Percentiles rank a stretch among this genome's conserved stretches.
These are phyloP conservation scores for Pararge aegeria DNA, from an alignment of 1,140 invertebrate species.

Conservation along the genomic window DNA sequence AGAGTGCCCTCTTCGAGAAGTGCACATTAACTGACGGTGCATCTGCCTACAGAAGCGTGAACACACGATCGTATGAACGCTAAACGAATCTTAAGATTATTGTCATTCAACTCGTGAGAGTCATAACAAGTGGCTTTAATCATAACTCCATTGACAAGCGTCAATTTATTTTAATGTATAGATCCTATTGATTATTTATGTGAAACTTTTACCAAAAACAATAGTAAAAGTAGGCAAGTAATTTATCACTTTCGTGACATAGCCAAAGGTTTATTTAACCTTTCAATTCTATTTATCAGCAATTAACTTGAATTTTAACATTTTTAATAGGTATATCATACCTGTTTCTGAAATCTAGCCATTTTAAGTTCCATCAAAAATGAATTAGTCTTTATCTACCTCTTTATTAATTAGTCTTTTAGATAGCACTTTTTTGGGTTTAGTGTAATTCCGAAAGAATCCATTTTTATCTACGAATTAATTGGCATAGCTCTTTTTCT, in stretches of 20 bases:
- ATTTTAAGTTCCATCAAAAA: no score
- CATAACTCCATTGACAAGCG: constrained; percentile 4
- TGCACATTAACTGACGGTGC: constrained; percentile 52
- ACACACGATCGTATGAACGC: constrained; percentile 29
- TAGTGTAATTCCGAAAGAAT: no score
- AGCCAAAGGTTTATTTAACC: neutral
- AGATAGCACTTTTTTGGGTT: no score
- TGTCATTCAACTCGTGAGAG: constrained; percentile 11
- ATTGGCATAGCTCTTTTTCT: no score
- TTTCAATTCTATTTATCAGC: no score
- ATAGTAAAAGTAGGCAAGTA: neutral
- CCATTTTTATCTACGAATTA: no score
- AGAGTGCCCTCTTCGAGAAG: constrained; percentile 44
- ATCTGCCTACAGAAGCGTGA: constrained; percentile 35
- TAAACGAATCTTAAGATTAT: constrained; percentile 42
- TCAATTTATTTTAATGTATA: constrained; percentile 6
- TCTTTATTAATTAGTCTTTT: no score
- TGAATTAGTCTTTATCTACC: no score
- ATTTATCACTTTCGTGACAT: neutral
- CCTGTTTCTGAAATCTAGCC: no score
- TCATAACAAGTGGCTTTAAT: constrained; percentile 18
- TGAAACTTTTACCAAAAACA: neutral
- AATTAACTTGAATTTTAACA: no score
- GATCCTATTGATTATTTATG: neutral
- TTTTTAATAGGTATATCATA: no score